These are phyloP conservation scores for Amniataba percoides DNA, from an alignment of 2,797 vertebrate genomes.

Conservation along the genomic window DNA sequence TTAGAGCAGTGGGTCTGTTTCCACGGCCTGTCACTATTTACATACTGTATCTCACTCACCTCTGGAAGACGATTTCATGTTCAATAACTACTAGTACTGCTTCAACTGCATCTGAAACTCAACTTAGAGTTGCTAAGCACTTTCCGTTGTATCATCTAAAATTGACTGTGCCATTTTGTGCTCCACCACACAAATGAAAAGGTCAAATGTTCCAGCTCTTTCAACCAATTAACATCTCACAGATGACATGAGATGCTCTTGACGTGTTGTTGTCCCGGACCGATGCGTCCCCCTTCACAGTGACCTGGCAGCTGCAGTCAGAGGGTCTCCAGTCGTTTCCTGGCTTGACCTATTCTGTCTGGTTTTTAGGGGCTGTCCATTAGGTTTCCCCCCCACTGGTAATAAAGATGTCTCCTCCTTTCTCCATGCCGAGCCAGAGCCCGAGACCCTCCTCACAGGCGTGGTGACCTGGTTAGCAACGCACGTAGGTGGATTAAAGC, in stretches of 20 bases:
- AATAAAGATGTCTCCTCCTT: conserved; percentile 86
- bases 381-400: conserved; percentile 71
- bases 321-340: conserved; percentile 45
- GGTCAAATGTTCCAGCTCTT: conserved; percentile 37
- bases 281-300: conserved; percentile 31
- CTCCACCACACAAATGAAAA: conserved; percentile 26
- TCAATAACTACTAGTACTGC: background rate
- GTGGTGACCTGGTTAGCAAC: conserved; percentile 84
- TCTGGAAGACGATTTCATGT: background rate
- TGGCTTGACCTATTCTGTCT: conserved; percentile 69
- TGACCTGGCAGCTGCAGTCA: conserved; percentile 64
- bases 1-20: background rate
- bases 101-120: background rate
- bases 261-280: conserved; percentile 35
- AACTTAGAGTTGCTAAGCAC: background rate
- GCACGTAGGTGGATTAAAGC: conserved; percentile 86
- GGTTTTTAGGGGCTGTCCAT: conserved; percentile 42
- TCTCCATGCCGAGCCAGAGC: conserved; percentile 76
- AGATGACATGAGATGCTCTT: conserved; percentile 33
- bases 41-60: background rate
- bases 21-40: background rate
- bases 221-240: conserved; percentile 37
- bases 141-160: conserved; percentile 13
- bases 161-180: background rate
- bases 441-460: conserved; percentile 76